Base-by-base conservation (phyloP, 2,888 invertebrate genomes). In the Cryptophagus acutangulus region DNA sequence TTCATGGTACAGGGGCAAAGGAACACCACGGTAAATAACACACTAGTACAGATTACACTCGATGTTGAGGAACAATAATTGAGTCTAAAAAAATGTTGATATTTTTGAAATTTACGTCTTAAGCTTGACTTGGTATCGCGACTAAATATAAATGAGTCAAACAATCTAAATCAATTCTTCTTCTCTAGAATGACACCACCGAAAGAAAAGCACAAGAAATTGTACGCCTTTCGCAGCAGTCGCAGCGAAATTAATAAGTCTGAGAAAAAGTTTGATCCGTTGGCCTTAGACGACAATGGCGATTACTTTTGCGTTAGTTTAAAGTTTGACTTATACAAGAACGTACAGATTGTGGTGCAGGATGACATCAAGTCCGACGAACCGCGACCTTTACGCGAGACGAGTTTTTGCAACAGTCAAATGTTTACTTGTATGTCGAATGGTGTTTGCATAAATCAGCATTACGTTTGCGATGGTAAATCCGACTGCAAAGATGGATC, bases 391-490 rank as follows among this genome's bases (percentile, higher is more conserved):
- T 37, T 57, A 24, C 45, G 55, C 33, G 58, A 58, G 33, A 52
- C 52, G 13, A 36, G 38, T 9, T 60, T 58, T 43, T 68, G 67
- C 40, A 64, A 57, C 47, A 59, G 61, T 28, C 59, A 63, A 20
- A 67, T 65, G 63, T 69, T 69, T 41, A 58, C 58, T 34, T 69
- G 69, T 46, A 49, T 51, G 29, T 51, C 59, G 2, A 63, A 56
- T 45, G 62, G 63, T 2, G 48, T 61, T 20, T 76, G 76, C 53
- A 74, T 76, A 18, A 67, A 66, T 41, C 62, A 63, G 33, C 68
- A 72, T 51, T 76, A 71, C 54, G 63, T 73, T 3, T 76, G 76
- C 54, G 76, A 76, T 59, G 75, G 75, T 2, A 67, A 66, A 45
- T 52, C 54, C 12, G 76, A 76, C 55, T 76, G 76, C 49, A 68